phyloP scores from a whole-genome alignment of 2,113 vertebrate species.

The Meles meles region DNA sequence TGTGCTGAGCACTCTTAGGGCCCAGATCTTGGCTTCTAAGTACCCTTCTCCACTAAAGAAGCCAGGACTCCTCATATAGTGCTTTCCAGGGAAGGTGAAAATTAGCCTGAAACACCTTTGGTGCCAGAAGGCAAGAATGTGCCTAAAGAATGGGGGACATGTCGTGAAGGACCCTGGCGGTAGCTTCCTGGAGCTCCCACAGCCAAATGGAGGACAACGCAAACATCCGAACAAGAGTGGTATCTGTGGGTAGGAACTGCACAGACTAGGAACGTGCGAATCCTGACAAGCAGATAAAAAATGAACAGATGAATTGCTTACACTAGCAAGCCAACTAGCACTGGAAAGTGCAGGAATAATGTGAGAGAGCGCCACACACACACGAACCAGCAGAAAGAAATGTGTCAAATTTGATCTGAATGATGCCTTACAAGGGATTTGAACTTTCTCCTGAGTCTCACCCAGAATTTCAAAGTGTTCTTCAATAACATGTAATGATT shows the following conservation, averaged over 20 bases:
- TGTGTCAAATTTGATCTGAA: background rate
- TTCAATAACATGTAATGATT: background rate
- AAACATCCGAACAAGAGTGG: background rate
- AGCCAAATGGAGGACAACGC: accelerated
- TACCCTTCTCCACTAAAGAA: background rate
- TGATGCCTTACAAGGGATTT: background rate
- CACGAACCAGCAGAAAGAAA: background rate
- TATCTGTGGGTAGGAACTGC: accelerated
- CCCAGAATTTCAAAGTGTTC: background rate
- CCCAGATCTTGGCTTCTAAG: background rate
- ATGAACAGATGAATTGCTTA: accelerated
- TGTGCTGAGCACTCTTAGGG: background rate
- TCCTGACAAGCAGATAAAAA: too few relatives aligned
- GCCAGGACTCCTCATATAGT: background rate
- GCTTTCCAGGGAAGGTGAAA: background rate
- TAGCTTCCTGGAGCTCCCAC: background rate
- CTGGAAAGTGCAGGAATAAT: background rate
- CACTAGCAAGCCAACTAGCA: background rate
- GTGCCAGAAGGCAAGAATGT: background rate
- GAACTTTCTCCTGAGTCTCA: background rate
- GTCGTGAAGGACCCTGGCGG: accelerated
- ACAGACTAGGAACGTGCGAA: accelerated
- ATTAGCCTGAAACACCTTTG: background rate
- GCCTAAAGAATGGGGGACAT: accelerated
- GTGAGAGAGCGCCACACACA: background rate